Conservation (phyloP, 2,797 vertebrate species). For the Pseudochirops cupreus region DNA sequence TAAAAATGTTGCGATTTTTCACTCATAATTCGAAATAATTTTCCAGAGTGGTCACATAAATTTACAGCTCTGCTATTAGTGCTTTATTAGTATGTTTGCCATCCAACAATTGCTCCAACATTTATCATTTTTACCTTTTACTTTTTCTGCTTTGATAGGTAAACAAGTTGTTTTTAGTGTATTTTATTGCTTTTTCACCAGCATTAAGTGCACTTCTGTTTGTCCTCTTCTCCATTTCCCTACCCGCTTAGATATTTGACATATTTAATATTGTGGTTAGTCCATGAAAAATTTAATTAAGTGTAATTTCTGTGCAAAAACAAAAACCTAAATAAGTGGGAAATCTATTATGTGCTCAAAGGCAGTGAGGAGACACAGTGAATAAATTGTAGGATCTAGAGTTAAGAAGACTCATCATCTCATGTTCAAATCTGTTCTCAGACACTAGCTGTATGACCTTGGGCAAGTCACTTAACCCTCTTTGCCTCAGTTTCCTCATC, state of each 20-base stretch:
- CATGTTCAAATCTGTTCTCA: not conserved
- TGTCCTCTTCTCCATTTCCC: not conserved
- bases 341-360: not conserved
- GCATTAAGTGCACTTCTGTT: not conserved
- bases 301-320: not conserved
- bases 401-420: not conserved
- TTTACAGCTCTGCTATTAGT: not conserved
- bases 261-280: not conserved
- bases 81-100: not conserved
- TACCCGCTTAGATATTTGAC: not conserved
- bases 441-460: not conserved
- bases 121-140: not conserved
- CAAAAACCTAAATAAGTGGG: not conserved
- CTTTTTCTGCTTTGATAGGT: not conserved
- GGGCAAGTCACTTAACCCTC: not conserved
- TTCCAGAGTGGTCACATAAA: not conserved
- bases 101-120: not conserved
- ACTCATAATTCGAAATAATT: not conserved
- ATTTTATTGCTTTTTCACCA: not conserved
- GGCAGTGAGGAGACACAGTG: not conserved
- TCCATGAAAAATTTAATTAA: not conserved
- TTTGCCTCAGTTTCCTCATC: not conserved
- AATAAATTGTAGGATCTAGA: not conserved
- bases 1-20: not conserved
- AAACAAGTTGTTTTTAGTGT: not conserved